Base-by-base conservation (phyloP, 2,797 vertebrate genomes). In the Neostethus bicornis region DNA sequence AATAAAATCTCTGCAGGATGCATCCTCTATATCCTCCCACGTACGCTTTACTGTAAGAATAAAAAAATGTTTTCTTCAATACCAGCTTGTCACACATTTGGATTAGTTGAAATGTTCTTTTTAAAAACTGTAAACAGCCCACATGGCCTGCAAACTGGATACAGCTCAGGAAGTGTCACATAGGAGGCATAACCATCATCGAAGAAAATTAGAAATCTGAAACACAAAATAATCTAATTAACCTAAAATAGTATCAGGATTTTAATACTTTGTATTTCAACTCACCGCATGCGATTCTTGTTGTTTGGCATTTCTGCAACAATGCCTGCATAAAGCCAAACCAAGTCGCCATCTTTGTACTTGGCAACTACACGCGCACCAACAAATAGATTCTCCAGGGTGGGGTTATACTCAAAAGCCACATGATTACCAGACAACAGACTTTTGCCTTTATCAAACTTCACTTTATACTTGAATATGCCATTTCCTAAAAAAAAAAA, bases 401-500 rank as follows among this genome's bases (percentile, higher is more conserved):
- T 87, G 1, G 95, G 97, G 86, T 98, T 96, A 45, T 94, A 94
- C 51, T 98, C 95, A 0, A 97, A 98, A 0, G 97, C 97, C 31
- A 99, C 94, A 25, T 99, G 97, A 80, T 98, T 99, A 28, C 97
- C 97, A 0, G 97, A 99, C 8, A 99, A 92, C 62, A 99, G 90
- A 76, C 96, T 99, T 89, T 99, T 99, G 0, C 96, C 96, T 85
- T 99, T 99, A 28, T 99, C 97, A 70, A 99, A 99, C 65, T 97
- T 99, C 65, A 99, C 97, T 75, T 99, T 99, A 85, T 94, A 99
- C 32, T 99, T 99, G 59, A 75, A 90, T 34, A 86, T 38, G 23
- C 92, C 91, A 1, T 89, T 92, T 8, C 94, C 96, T 98, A 81
- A 14, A 64, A 5, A 37, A 1, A 35, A 20, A 56, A 25, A 26